Evolutionary conservation across 2,797 vertebrate species (phyloP), one percentile per base, ranked within the genome.

Genomic region (Prunella strophiata): DNA sequence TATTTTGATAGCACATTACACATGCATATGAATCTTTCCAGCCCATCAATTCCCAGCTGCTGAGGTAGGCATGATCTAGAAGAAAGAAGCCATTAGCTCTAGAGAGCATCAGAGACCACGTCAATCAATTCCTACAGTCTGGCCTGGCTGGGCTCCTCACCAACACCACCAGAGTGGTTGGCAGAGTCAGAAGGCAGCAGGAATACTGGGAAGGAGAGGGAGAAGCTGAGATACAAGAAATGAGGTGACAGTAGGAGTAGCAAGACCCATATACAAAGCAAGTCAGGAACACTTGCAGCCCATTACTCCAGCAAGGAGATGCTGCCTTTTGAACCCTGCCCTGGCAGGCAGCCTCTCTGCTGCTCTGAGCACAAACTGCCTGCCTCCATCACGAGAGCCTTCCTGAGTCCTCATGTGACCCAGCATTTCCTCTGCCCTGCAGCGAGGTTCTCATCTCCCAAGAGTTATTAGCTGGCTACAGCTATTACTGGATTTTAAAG

Each of bases 1-100:
- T 88, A 88, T 91, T 96, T 91, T 84, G 72, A 75, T 45, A 88
- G 36, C 30, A 27, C 81, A 81, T 82, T 70, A 63, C 29, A 77
- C 22, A 78, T 16, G 29, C 43, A 42, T 27, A 84, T 27, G n/a
- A 88, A 88, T 45, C 58, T 68, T 92, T 84, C 71, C 55, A 91
- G 78, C 26, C 63, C 61, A 80, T 65, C 74, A 59, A 32, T 42
- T 94, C 36, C 54, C 70, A 78, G 40, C 27, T 88, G 51, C 70
- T 88, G 43, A 93, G 58, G 62, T 25, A 72, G 54, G 21, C 34
- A 74, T 5, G 30, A 50, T 48, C 43, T 50, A 23, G 25, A 85
- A 83, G 36, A 89, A 79, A 62, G 42, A 83, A 18, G 32, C 36
- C 65, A 54, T 65, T 47, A 83, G n/a, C 50, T 84, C 54, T 42